Evolutionary conservation across 2,888 invertebrate genomes (phyloP).

Genomic region (Polyommatus icarus): DNA sequence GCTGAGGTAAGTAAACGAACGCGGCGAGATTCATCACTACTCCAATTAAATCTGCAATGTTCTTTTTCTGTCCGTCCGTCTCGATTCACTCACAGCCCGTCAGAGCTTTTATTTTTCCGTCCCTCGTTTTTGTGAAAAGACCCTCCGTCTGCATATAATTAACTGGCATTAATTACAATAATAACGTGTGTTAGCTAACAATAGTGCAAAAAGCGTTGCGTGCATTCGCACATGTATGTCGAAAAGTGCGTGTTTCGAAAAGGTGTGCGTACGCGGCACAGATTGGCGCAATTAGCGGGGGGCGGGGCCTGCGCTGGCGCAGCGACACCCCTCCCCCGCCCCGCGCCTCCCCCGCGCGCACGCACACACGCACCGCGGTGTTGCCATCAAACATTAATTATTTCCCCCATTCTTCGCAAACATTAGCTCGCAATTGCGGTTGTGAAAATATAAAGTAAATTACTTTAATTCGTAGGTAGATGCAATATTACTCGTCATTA

Average conservation of each 20-base stretch:
- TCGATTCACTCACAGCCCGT: constrained; percentile 38
- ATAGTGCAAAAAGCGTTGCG: constrained; percentile 43
- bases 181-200: constrained; percentile 44
- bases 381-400: constrained; percentile 65
- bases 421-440: constrained; percentile 44
- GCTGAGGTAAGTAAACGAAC: constrained; percentile 61
- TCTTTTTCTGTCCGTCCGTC: constrained; percentile 50
- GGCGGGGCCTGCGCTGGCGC: constrained; percentile 72
- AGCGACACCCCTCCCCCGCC: constrained; percentile 74
- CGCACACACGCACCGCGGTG: constrained; percentile 58
- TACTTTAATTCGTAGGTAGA: constrained; percentile 38
- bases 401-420: constrained; percentile 51
- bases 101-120: constrained; percentile 33
- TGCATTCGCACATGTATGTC: constrained; percentile 55
- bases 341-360: constrained; percentile 38
- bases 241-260: constrained; percentile 47
- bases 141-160: constrained; percentile 13
- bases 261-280: constrained; percentile 66
- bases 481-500: constrained; percentile 26
- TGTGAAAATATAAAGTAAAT: constrained; percentile 47
- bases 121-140: constrained; percentile 9
- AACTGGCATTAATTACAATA: constrained; percentile 12
- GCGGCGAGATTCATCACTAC: constrained; percentile 50
- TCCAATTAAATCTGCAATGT: constrained; percentile 52
- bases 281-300: constrained; percentile 77